Percentiles rank a stretch among this genome's conserved stretches.
Evolutionary conservation across 2,888 invertebrate genomes (phyloP).

Genomic region (Prenolepis imparis): DNA sequence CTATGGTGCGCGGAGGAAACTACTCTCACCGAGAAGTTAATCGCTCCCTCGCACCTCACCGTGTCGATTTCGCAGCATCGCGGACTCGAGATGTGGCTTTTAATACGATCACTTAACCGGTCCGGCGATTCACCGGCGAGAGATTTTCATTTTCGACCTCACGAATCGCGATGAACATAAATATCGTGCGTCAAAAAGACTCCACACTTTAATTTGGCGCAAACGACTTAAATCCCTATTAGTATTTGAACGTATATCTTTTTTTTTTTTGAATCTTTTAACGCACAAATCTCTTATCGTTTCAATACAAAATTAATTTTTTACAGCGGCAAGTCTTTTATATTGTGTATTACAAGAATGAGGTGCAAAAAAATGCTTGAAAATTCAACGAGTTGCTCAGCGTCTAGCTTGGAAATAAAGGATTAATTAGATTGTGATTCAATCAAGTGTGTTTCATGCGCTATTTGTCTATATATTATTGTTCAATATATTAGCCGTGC

Average conservation of each 20-base stretch:
- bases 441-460: constrained; percentile 3
- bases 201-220: constrained; percentile 19
- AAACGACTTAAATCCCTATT: not conserved
- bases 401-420: not conserved
- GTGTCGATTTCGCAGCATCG: constrained; percentile 16
- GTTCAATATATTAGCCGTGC: not conserved
- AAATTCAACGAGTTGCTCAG: not conserved
- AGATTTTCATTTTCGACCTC: constrained; percentile 31
- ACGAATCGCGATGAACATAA: constrained; percentile 1
- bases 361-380: not conserved
- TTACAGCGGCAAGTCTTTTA: not conserved
- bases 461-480: not conserved
- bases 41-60: constrained; percentile 15
- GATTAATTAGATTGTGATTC: not conserved
- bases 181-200: constrained; percentile 1
- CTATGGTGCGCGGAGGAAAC: constrained; percentile 32
- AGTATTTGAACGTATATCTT: not conserved
- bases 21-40: constrained; percentile 40
- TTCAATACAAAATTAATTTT: not conserved
- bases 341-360: not conserved
- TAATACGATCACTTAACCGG: constrained; percentile 44
- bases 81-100: constrained; percentile 8
- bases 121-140: not conserved
- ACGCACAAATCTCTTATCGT: not conserved
- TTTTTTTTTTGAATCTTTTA: not conserved